Evolutionary conservation across 2,888 invertebrate species (phyloP), one percentile per base, ranked within the genome.

Genomic region (Lysandra coridon): DNA sequence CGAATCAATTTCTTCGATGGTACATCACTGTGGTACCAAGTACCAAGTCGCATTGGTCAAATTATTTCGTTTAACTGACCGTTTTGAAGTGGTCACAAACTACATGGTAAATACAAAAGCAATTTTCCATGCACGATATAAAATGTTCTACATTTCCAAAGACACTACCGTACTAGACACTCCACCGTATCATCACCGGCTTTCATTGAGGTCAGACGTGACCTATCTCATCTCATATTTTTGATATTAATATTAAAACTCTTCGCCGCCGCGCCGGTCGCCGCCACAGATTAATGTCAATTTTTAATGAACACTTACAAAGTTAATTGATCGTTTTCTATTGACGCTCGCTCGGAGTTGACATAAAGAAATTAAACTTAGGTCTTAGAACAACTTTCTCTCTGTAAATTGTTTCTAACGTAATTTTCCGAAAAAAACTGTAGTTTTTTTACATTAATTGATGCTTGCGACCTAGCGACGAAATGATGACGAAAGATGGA

Each of bases 181-280:
- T 60, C 37, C n/a, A 78, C 78, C 79, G 78, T 53, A 75, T 75
- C 78, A 78, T 79, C 77, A 69, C 40, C 78, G 79, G 76, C 80
- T 53, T 74, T 80, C 75, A 81, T 80, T 69, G 80, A 78, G 80
- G 81, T 79, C 80, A 80, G 73, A 78, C 81, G 80, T 80, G 80
- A 80, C 80, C 80, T 81, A 81, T 81, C 81, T 80, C 79, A 75
- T 76, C 62, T 79, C 75, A 60, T 73, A 62, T 78, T 73, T 75
- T 73, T 64, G n/a, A 62, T 79, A 62, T 80, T 77, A 78, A 78
- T 73, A 79, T 80, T 75, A 76, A 78, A 78, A 73, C 76, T 74
- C 40, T 37, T 44, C 40, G 40, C 40, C n/a, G 40, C 40, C 73
- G 30, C n/a, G 40, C 40, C 73, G 30, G 73, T 74, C 17, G 40